Evolutionary conservation across 2,888 invertebrate genomes (phyloP).

Genomic region (Caenorhabditis sp.): DNA sequence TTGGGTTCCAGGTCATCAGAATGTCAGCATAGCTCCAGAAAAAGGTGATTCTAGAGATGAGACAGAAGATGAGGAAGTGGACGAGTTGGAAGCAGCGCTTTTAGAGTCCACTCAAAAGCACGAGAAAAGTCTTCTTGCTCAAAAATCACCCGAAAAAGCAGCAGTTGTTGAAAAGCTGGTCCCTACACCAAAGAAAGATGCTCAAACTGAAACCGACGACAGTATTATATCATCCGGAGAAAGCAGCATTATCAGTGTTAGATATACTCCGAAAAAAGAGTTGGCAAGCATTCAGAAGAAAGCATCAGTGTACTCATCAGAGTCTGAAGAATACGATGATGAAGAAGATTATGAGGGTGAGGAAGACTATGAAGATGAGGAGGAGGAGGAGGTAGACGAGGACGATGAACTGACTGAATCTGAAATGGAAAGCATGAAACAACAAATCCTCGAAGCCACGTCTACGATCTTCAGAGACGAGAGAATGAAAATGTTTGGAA

Average conservation of each 20-base stretch:
- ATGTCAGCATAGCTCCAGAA: neutral
- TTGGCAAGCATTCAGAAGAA: neutral
- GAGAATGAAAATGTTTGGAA: conserved; percentile 18
- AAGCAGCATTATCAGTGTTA: conserved; percentile 30
- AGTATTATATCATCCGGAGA: conserved; percentile 18
- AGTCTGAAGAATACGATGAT: conserved; percentile 3
- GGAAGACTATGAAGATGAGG: conserved; percentile 21
- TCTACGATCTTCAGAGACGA: conserved; percentile 16
- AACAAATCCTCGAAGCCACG: conserved; percentile 33
- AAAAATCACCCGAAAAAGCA: conserved; percentile 21
- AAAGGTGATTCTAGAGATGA: neutral
- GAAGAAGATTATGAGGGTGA: neutral
- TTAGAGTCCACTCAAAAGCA: conserved; percentile 41
- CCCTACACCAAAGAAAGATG: conserved; percentile 24
- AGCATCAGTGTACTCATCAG: neutral
- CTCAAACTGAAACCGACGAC: conserved; percentile 57
- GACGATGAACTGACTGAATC: conserved; percentile 27
- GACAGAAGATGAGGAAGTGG: conserved; percentile 53
- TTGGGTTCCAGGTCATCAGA: neutral
- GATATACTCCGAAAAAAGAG: conserved; percentile 26
- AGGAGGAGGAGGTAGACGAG: conserved; percentile 25
- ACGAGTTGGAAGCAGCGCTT: conserved; percentile 56
- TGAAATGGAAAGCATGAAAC: conserved; percentile 21
- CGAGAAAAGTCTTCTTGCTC: conserved; percentile 14
- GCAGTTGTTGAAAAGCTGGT: neutral